Conservation (phyloP, 1,140 invertebrate species). For the Drosophila lacteicornis region DNA sequence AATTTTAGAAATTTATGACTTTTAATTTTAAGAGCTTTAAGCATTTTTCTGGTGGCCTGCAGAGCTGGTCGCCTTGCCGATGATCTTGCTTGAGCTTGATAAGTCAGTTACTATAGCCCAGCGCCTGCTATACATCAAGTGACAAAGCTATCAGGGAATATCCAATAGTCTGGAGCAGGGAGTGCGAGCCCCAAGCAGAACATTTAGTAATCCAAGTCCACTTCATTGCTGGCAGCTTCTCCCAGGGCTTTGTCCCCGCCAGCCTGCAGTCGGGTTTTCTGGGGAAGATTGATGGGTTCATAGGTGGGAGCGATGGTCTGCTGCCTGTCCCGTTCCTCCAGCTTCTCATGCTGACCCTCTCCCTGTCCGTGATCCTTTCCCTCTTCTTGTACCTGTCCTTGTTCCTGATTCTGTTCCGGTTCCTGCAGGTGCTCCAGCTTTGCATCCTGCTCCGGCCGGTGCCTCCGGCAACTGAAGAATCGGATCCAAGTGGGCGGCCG, state of each 20-base stretch:
- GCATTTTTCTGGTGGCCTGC: neutral
- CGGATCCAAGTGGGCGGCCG: conserved; percentile 8
- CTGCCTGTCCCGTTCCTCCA: neutral
- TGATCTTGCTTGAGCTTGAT: neutral
- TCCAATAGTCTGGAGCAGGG: conserved; percentile 35
- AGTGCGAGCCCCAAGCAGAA: conserved; percentile 17
- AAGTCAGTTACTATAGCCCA: conserved; percentile 16
- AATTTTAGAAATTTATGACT: neutral
- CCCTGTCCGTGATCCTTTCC: neutral
- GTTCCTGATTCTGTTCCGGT: too few species aligned
- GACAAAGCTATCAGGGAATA: conserved; percentile 38
- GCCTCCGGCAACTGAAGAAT: conserved; percentile 16
- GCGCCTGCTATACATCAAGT: conserved; percentile 35
- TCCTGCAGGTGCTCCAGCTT: neutral
- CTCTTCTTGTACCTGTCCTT: neutral
- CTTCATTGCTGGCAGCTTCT: neutral
- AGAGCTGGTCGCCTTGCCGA: neutral
- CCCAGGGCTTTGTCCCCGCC: conserved; percentile 2
- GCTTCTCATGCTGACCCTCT: neutral
- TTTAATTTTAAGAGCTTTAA: neutral
- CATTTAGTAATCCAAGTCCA: conserved; percentile 1
- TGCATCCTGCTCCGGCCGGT: neutral
- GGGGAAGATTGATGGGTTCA: neutral
- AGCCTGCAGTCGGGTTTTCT: neutral
- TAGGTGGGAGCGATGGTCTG: conserved; percentile 1